Base-by-base conservation (phyloP, 2,113 vertebrate genomes). In the Paracyprichromis sp. region DNA sequence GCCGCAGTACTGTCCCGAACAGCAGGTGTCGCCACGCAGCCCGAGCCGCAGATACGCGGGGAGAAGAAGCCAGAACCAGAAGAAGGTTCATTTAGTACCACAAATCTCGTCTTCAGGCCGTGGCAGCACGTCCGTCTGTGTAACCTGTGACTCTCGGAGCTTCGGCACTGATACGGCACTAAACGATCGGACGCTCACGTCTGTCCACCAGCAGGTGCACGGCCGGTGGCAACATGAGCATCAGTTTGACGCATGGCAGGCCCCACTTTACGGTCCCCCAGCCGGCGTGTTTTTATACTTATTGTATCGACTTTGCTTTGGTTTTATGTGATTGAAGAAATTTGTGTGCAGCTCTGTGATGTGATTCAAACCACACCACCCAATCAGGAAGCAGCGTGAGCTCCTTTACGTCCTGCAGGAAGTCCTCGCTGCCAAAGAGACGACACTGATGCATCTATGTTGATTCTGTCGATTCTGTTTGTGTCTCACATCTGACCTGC, bases 31-130 rank as follows among this genome's bases (percentile, higher is more conserved):
- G 12, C 66, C n/a, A 14, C 7, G 7, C n/a, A 21, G 34, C 3
- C 53, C 2, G n/a, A 54, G n/a, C 61, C 6, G 6, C 61, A 66
- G 31, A 36, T 1, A 66, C 6, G 9, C 31, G 0, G 9, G 9
- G 31, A 21, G 63, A 40, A 40, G n/a, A 40, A 14, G 63, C 34
- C 36, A 21, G 34, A 69, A 69, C 19, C 19, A 38, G 3, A 69
- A 69, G 34, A 21, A 4, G 10, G 19, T 40, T 9, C 61, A 1
- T 36, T 59, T 16, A 17, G 26, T 6, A 21, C 21, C 2, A 38
- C 3, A 38, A 66, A 38, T 12, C 61, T 66, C 19, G 4, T 8
- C 10, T 38, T 21, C 61, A 21, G 10, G 34, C 10, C 6, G 19
- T 2, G 31, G 31, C 17, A n/a, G 31, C 17, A n/a, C 10, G 1